These are phyloP conservation scores for Muscicapa adusta DNA, from an alignment of 2,113 vertebrate species.

Conservation along the genomic window DNA sequence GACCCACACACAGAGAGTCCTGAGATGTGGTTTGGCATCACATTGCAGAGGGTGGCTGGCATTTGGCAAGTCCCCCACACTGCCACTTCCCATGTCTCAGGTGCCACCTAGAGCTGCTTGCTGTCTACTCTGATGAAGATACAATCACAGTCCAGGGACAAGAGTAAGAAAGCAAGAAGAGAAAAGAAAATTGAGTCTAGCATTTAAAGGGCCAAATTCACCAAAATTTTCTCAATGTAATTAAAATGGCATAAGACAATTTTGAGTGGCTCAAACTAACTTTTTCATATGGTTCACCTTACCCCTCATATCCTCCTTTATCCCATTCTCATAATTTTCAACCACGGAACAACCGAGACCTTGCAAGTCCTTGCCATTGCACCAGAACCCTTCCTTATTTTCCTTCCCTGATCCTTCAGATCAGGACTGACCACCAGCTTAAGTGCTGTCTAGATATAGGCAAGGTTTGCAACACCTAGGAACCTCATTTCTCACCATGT, in stretches of 20 bases:
- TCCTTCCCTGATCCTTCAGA: background rate
- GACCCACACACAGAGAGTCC: accelerated
- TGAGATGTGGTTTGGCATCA: background rate
- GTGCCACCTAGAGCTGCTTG: background rate
- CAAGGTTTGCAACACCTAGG: background rate
- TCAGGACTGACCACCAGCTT: background rate
- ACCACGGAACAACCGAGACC: accelerated
- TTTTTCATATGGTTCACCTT: background rate
- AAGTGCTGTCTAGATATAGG: background rate
- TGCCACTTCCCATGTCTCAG: background rate
- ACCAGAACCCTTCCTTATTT: background rate
- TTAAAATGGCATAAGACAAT: background rate
- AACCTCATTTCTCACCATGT: background rate
- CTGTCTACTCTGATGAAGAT: background rate
- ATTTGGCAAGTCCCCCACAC: background rate
- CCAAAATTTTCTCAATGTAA: background rate
- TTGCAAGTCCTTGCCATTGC: background rate
- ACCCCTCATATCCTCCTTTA: background rate
- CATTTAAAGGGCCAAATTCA: background rate
- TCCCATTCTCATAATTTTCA: background rate
- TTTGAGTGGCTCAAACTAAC: background rate
- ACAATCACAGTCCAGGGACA: background rate
- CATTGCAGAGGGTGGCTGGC: background rate
- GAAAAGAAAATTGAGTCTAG: background rate
- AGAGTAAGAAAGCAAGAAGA: background rate